Evolutionary conservation across 2,797 vertebrate genomes (phyloP).

Genomic region (Crenuchus spilurus): DNA sequence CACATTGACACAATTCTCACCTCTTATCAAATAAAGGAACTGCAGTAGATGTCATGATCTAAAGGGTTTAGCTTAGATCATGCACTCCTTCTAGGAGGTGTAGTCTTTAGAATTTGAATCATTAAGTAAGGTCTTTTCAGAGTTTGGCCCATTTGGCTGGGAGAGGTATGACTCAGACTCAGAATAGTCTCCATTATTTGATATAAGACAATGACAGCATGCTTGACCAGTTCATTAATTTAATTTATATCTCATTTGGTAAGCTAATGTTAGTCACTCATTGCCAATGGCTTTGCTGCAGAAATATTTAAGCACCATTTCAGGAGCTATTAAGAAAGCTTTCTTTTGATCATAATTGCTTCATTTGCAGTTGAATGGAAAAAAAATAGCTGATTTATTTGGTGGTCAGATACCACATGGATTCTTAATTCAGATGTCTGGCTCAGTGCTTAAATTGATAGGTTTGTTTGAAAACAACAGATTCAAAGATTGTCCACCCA

Average conservation of each 20-base stretch:
- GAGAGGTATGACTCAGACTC: constrained; percentile 29
- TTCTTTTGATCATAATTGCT: constrained; percentile 57
- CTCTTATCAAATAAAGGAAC: constrained; percentile 17
- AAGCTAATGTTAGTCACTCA: constrained; percentile 56
- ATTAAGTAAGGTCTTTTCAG: constrained; percentile 11
- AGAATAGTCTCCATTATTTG: constrained; percentile 45
- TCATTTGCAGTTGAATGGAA: constrained; percentile 55
- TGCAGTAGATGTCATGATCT: neutral
- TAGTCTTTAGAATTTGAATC: neutral
- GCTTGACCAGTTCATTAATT: constrained; percentile 48
- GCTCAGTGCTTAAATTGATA: neutral
- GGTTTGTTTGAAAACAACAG: neutral
- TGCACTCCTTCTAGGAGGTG: neutral
- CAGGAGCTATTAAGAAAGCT: constrained; percentile 58
- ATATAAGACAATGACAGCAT: constrained; percentile 44
- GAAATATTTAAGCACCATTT: constrained; percentile 58
- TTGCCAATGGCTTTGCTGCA: constrained; percentile 50
- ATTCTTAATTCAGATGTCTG: neutral
- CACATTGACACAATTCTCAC: constrained; percentile 13
- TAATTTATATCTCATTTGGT: constrained; percentile 52
- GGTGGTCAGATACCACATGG: constrained; percentile 7
- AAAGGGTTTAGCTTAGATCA: neutral
- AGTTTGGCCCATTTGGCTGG: constrained; percentile 26
- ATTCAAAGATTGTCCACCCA: neutral
- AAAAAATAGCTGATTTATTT: constrained; percentile 58